Base-by-base conservation (phyloP, 2,888 invertebrate species). In the Psylliodes chrysocephalus region DNA sequence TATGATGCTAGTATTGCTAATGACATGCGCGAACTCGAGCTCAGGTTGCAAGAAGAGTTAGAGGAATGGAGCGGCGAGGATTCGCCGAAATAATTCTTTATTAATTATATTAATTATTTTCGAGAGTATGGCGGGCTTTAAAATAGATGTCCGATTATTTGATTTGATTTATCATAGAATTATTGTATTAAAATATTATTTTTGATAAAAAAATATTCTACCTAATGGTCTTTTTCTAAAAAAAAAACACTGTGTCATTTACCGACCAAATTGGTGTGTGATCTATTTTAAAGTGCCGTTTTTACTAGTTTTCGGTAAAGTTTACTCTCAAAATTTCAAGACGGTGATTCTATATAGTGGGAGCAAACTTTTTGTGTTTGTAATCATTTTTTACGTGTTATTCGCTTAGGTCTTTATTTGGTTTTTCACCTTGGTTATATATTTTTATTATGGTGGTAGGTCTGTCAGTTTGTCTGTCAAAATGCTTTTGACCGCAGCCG, bases 1-100 rank as follows among this genome's bases (percentile, higher is more conserved):
- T 88, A 88, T 71, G 89, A 89, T 74, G 86, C 85, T 66, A 87
- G 87, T 63, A 89, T 90, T 66, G 90, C 88, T 38, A 88, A 89
- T 71, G 89, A 89, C 73, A 89, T 90, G 86, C 83, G 87, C 12
- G 87, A 88, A 74, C 78, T 89, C 60, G 89, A 89, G 76, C 81
- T 88, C 71, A 84, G 88, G 67, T 86, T 89, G 83, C 88, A 90
- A 73, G 88, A 87, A 68, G 90, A 91, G 75, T 77, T 90, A 52
- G 88, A 89, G 77, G 87, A 88, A 73, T 88, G 88, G 87, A 87
- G 86, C 61, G 87, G 84, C 69, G 87, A 87, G 73, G 86, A 87
- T 70, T 86, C 73, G 17, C 74, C 74, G 8, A 75, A 76, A 60
- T 72, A 66, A 71, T 49, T 63, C 18, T n/a, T 30, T 47, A 7